A percentile compares a stretch with the other conserved stretches of the same genome.
Conservation (phyloP, 92 coral and sea anemone genomes). For the Paramuricea clavata region DNA sequence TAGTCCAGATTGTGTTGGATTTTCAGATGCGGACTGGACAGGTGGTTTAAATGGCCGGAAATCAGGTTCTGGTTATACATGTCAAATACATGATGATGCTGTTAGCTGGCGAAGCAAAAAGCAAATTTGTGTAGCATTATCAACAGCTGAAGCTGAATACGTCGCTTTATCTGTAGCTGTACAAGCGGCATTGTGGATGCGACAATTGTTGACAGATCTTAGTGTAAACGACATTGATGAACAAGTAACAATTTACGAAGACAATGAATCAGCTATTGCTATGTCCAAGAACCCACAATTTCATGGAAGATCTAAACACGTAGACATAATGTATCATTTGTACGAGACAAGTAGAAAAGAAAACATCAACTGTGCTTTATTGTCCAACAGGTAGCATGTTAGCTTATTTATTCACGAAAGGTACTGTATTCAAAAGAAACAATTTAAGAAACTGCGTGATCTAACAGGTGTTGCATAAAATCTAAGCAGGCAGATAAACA, state of each 20-base stretch:
- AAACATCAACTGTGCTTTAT: constrained; percentile 6
- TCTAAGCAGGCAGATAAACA: neutral
- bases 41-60: too few species aligned
- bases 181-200: constrained; percentile 15
- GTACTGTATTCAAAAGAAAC: constrained; percentile 31
- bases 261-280: constrained; percentile 63
- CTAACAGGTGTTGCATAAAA: constrained; percentile 19
- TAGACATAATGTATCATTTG: neutral
- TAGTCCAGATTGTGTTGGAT: too few species aligned
- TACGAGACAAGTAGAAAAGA: constrained; percentile 27
- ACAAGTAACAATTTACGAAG: constrained; percentile 34
- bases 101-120: too few species aligned
- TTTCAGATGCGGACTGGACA: too few species aligned
- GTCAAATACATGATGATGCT: too few species aligned
- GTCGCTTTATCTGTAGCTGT: constrained; percentile 18
- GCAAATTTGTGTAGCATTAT: too few species aligned
- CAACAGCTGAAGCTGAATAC: too few species aligned
- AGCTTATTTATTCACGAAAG: too few species aligned
- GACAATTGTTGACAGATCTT: too few species aligned
- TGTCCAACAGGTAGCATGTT: constrained; percentile 36
- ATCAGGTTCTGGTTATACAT: too few species aligned
- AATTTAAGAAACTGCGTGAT: constrained; percentile 16
- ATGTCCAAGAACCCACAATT: too few species aligned
- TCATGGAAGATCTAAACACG: too few species aligned
- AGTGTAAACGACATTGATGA: neutral